A percentile compares a stretch with the other conserved stretches of the same genome.
Evolutionary conservation across 2,888 invertebrate species (phyloP).

Genomic region (Eustalomyia histrio): DNA sequence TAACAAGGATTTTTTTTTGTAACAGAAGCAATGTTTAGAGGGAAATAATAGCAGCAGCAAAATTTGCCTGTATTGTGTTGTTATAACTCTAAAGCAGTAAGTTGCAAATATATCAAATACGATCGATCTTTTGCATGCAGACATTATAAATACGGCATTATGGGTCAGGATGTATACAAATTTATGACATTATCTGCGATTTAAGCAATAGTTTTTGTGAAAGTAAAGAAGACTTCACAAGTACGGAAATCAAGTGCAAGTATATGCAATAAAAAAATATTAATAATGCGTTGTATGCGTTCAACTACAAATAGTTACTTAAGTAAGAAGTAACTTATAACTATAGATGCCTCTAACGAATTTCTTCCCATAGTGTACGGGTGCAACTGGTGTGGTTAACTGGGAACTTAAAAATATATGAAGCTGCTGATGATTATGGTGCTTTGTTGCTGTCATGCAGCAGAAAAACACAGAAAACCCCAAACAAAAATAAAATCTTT

Average conservation of each 20-base stretch:
- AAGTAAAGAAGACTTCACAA: no score
- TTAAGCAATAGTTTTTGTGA: no score
- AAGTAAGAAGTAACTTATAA: no score
- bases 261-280: no score
- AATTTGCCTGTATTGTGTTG: constrained; percentile 44
- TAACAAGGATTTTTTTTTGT: constrained; percentile 50
- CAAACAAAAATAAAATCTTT: constrained; percentile 28
- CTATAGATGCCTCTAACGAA: no score
- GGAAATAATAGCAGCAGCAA: constrained; percentile 11
- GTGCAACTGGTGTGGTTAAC: constrained; percentile 57
- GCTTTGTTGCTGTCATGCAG: constrained; percentile 58
- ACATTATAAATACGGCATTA: no score
- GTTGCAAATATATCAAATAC: constrained; percentile 76
- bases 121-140: constrained; percentile 71
- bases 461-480: not conserved
- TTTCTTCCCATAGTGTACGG: not conserved
- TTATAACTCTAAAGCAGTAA: constrained; percentile 59
- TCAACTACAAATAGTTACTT: no score
- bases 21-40: constrained; percentile 55
- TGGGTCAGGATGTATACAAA: no score
- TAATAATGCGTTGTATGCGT: no score
- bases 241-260: no score
- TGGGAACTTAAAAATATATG: constrained; percentile 36
- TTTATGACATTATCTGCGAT: no score
- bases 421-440: constrained; percentile 55